phyloP scores from a whole-genome alignment of 2,113 vertebrate genomes.

The Drymodes brunneopygia region DNA sequence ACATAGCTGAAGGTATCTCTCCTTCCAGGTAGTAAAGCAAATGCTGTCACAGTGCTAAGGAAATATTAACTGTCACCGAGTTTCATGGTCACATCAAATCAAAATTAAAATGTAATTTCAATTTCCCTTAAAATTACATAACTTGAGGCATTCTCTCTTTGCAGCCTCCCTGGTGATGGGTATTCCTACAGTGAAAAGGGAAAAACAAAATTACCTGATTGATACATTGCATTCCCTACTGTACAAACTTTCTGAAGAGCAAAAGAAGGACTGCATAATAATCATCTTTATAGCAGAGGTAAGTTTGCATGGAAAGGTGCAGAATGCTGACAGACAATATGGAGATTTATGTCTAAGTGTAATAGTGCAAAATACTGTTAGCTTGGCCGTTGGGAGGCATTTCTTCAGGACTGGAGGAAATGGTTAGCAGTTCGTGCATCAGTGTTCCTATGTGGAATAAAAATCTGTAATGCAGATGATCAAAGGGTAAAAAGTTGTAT shows the following conservation, averaged over 20 bases:
- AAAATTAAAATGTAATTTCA: background rate
- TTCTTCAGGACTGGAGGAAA: background rate
- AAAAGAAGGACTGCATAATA: constrained; percentile 77
- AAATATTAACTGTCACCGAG: background rate
- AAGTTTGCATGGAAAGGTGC: background rate
- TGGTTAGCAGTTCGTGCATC: background rate
- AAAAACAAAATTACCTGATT: constrained; percentile 81
- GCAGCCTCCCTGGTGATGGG: constrained; percentile 87
- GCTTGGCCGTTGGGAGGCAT: background rate
- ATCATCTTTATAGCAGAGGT: constrained; percentile 89
- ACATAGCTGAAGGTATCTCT: background rate
- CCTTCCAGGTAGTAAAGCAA: background rate
- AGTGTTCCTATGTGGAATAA: background rate
- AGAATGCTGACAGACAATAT: background rate
- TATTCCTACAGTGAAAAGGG: constrained; percentile 81
- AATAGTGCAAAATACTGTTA: background rate
- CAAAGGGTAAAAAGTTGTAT: background rate
- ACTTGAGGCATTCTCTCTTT: background rate
- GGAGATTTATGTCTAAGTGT: background rate
- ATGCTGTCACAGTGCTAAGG: background rate
- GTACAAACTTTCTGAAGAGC: constrained; percentile 65
- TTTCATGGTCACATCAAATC: background rate
- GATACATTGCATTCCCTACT: constrained; percentile 80
- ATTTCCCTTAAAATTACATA: background rate
- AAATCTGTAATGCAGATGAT: background rate